Conservation (phyloP, 2,797 vertebrate genomes). For the Moxostoma hubbsi region DNA sequence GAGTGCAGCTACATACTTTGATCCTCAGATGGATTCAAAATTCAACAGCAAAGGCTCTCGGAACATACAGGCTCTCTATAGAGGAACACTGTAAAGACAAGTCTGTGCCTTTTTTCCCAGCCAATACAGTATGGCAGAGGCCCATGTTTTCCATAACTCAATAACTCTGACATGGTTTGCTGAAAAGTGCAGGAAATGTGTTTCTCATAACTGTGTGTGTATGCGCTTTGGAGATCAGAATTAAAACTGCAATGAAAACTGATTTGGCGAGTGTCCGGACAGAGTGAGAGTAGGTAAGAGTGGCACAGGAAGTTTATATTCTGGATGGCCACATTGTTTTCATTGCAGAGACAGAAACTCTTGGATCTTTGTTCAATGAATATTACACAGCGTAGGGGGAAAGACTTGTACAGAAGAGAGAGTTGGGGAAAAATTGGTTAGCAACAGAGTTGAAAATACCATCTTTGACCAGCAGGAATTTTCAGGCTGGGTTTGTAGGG, state of each 20-base stretch:
- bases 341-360: constrained; percentile 52
- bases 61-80: constrained; percentile 53
- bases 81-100: constrained; percentile 51
- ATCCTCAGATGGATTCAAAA: constrained; percentile 67
- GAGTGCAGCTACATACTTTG: constrained; percentile 63
- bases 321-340: constrained; percentile 63
- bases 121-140: constrained; percentile 55
- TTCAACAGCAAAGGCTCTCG: constrained; percentile 55
- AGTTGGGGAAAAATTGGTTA: background rate
- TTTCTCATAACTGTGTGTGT: constrained; percentile 68
- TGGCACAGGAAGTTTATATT: constrained; percentile 72
- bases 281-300: constrained; percentile 58
- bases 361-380: constrained; percentile 35
- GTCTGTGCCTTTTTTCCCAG: constrained; percentile 64
- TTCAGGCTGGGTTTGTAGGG: background rate
- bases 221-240: constrained; percentile 51
- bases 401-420: constrained; percentile 2
- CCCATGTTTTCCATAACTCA: constrained; percentile 67
- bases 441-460: constrained; percentile 9
- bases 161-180: constrained; percentile 65
- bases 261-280: constrained; percentile 58
- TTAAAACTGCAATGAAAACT: constrained; percentile 58
- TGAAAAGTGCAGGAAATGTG: constrained; percentile 68
- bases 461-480: background rate
- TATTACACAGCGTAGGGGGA: constrained; percentile 1